phyloP scores from a whole-genome alignment of 2,113 vertebrate genomes.

The Caretta caretta region DNA sequence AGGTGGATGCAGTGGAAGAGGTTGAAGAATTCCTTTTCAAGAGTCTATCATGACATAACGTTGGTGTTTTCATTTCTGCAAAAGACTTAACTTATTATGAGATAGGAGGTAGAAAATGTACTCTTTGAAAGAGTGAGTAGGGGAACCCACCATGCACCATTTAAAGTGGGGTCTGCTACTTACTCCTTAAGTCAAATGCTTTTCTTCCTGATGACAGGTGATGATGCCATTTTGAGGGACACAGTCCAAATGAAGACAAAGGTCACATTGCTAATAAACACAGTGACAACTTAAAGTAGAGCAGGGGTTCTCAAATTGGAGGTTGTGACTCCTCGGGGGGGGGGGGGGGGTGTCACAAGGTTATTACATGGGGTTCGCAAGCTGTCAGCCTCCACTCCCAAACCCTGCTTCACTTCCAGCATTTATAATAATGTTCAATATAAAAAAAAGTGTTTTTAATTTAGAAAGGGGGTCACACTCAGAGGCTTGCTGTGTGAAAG shows the following conservation, averaged over 20 bases:
- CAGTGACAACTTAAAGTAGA: not conserved
- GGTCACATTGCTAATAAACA: not conserved
- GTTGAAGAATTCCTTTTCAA: not conserved
- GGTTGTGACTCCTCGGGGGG: too few species aligned
- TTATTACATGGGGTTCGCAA: too few species aligned
- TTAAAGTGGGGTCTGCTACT: not conserved
- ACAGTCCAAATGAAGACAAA: constrained; percentile 19
- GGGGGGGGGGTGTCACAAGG: too few species aligned
- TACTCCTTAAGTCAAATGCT: not conserved
- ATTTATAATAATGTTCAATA: too few species aligned
- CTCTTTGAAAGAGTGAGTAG: not conserved
- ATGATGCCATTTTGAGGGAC: not conserved
- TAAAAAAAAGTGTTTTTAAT: too few species aligned
- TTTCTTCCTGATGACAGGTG: not conserved
- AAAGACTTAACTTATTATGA: not conserved
- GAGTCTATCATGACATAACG: not conserved
- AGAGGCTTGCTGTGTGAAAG: too few species aligned
- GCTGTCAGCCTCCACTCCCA: too few species aligned
- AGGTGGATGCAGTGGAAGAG: not conserved
- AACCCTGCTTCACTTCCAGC: too few species aligned
- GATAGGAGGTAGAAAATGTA: too few species aligned
- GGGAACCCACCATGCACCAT: not conserved
- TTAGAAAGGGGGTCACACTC: too few species aligned
- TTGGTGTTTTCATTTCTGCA: not conserved
- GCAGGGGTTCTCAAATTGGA: too few species aligned